phyloP scores from a whole-genome alignment of 2,113 vertebrate genomes.

The Excalfactoria chinensis region DNA sequence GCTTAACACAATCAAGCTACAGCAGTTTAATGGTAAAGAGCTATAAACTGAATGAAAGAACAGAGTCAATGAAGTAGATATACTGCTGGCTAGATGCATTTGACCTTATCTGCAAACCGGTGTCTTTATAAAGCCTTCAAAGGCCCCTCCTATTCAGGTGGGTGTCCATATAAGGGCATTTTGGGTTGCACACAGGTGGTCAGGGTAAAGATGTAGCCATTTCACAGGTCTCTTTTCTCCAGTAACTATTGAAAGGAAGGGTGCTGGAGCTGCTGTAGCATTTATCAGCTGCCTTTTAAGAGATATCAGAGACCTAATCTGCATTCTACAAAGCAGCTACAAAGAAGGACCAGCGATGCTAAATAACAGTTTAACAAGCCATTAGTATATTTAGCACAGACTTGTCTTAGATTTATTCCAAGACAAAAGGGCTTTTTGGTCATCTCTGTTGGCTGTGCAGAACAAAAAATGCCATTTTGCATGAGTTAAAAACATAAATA shows the following conservation, averaged over 20 bases:
- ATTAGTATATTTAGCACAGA: not conserved
- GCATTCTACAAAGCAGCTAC: constrained; percentile 18
- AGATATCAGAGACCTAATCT: not conserved
- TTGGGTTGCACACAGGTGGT: not conserved
- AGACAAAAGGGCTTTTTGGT: not conserved
- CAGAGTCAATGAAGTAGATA: not conserved
- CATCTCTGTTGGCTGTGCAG: not conserved
- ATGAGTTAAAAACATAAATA: not conserved
- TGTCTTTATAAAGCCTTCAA: not conserved
- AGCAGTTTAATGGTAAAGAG: not conserved
- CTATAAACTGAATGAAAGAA: not conserved
- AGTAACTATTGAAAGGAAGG: no score
- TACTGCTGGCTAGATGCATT: not conserved
- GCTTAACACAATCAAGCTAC: not conserved
- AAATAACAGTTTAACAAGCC: not conserved
- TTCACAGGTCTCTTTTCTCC: no score
- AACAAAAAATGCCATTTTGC: not conserved
- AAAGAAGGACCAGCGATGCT: not conserved
- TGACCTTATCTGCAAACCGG: not conserved
- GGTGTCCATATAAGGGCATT: accelerated
- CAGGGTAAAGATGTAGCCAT: not conserved
- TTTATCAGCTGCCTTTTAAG: not conserved
- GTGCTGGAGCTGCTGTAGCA: not conserved
- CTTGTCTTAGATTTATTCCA: not conserved
- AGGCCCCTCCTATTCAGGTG: not conserved